phyloP scores from a whole-genome alignment of 2,888 invertebrate genomes.

The Strigamia crassipes region DNA sequence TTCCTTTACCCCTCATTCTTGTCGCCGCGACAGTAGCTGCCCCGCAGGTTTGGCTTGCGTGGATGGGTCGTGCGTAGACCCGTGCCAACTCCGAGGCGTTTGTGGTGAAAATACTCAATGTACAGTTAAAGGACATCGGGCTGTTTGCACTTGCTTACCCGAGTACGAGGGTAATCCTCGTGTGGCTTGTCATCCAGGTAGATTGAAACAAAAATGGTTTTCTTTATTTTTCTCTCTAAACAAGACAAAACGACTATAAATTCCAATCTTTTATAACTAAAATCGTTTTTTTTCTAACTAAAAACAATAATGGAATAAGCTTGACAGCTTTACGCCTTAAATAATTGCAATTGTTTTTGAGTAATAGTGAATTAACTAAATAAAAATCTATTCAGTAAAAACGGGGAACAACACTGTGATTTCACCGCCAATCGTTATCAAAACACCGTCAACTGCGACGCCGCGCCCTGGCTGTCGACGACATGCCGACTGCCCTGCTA shows the following conservation, averaged over 20 bases:
- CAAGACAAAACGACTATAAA: not conserved
- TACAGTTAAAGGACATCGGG: conserved; percentile 73
- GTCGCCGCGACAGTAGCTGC: conserved; percentile 7
- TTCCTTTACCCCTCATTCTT: not conserved
- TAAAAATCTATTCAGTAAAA: not conserved
- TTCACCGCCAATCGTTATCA: conserved; percentile 36
- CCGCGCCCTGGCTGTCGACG: conserved; percentile 39
- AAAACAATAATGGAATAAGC: not conserved
- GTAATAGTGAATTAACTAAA: not conserved
- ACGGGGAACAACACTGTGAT: conserved; percentile 6
- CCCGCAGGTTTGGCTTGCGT: not conserved
- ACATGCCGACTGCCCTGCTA: conserved; percentile 73
- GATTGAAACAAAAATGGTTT: not conserved
- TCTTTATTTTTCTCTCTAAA: not conserved
- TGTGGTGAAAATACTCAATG: conserved; percentile 84
- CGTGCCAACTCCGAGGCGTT: not conserved
- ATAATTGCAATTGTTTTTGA: not conserved
- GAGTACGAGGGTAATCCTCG: conserved; percentile 79
- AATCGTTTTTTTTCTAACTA: not conserved
- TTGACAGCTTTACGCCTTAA: not conserved
- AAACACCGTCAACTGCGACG: not conserved
- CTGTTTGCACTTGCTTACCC: conserved; percentile 74
- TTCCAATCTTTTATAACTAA: not conserved
- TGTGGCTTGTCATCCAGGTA: conserved; percentile 66
- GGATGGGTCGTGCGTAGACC: not conserved